Evolutionary conservation across 2,888 invertebrate genomes (phyloP), one percentile per base, ranked within the genome.

Genomic region (Bellardia bayeri): DNA sequence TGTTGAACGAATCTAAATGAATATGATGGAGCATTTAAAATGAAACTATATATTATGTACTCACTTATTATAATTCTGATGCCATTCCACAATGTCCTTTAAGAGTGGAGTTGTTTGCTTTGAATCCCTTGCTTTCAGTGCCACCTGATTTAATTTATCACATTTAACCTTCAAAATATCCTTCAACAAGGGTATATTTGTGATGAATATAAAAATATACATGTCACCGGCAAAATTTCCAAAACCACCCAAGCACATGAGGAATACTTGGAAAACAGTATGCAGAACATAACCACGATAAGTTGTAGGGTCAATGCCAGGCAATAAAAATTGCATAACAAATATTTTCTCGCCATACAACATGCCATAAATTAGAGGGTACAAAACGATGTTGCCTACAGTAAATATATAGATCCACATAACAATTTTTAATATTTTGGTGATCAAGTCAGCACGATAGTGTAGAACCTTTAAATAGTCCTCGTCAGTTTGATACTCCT

Each of bases 181-280:
- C 75, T 90, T 92, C 1, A 90, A 74, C 5, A 92, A 58, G 0
- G 91, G 90, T 3, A 92, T 85, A 66, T 91, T 89, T 8, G 82
- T 63, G 14, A 91, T 88, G 4, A 89, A 90, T 0, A 90, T n/a
- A 45, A 92, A 91, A 5, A 91, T 74, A 16, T 88, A 91, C 91
- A 91, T 90, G 33, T 91, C 92, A 0, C 87, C 89, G 0, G 90
- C 90, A 74, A 90, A 92, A 30, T 92, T 91, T 0, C 92, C 91
- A 68, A 91, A 90, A 0, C 82, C 88, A 0, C 91, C 91, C 42
- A 91, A 76, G 3, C 8, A 2, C 0, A 91, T 16, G 0, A 89
- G 75, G 0, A 54, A 37, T 0, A 79, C 16, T 16, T 92, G 91
- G 1, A 89, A 8, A 0, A 11, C 8, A 0, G 81, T 37, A 40